Evolutionary conservation across 2,888 invertebrate species (phyloP), one percentile per base, ranked within the genome.

Genomic region (Protonemura montana): DNA sequence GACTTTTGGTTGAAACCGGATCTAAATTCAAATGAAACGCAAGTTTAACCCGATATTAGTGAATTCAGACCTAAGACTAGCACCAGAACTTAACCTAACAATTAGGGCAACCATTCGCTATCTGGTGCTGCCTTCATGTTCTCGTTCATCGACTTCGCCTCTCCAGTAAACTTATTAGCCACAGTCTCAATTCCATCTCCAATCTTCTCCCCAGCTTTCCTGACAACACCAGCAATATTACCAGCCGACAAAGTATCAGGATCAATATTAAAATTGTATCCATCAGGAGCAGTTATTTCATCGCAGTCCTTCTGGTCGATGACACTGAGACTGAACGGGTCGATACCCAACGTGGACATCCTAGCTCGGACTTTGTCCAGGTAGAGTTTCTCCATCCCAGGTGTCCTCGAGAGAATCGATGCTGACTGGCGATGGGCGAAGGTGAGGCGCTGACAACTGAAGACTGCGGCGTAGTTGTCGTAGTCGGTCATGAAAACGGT

Each of bases 401-500:
- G 94, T 26, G 92, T 93, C 85, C 96, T 93, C 0, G 96, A 96
- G n/a, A 96, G 92, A 88, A 98, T 96, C 85, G 96, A 96, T 0
- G 96, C 96, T 0, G 96, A 96, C 87, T 95, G 94, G 2, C 96
- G 93, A 91, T 97, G 95, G 0, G 95, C 95, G 89, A 96, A 95
- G 0, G 94, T 93, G 21, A 97, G 90, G 89, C 94, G 95, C 91
- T 97, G 96, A 89, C 97, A 97, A 0, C 96, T 95, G 91, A 95
- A 97, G 85, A 97, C 93, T 0, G 94, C 96, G 0, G 96, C 96
- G 90, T 95, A 96, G 0, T 92, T 94, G 0, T 92, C 91, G 90
- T 97, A 97, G 90, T 97, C 96, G 0, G 96, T 96, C 89, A 93
- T 92, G 89, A 96, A 93, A 0, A 97, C 93, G 0, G 95, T 94